Base-by-base conservation (phyloP, 2,888 invertebrate genomes). In the Latheticus oryzae region DNA sequence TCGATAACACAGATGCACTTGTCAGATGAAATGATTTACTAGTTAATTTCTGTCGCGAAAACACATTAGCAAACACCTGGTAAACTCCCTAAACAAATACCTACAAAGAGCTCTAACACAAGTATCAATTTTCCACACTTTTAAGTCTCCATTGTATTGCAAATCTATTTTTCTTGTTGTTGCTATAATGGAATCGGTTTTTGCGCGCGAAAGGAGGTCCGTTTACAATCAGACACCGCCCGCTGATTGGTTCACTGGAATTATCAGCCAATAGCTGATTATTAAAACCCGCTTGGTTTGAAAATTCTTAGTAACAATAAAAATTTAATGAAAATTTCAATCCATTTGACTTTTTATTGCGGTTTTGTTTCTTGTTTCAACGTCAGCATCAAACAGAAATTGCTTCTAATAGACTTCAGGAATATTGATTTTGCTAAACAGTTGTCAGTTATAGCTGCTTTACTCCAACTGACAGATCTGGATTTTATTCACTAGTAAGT, bases 1-100 rank as follows among this genome's bases (percentile, higher is more conserved):
- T 47, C 24, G 47, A 47, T 35, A 47, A 47, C 33, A 12, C 43
- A 47, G 33, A 35, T 47, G 47, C 33, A 47, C 12, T 47, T 47
- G 47, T 47, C 33, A 47, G 15, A 11, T 16, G 5, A n/a, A 5
- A 19, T 24, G 47, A 43, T 35, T 47, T 47, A 47, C 19, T 9
- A 19, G 12, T 30, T 35, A 47, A 47, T 47, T 45, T 45, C 30
- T 21, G 28, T n/a, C n/a, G 21, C 19, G 21, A 30, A 47, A 33
- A 35, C 47, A 13, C 47, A 47, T 35, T 47, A 47, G 33, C 17
- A 23, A 12, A 21, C 42, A 42, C 42, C 42, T 42, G 45, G 9
- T 9, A n/a, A 5, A n/a, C n/a, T n/a, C n/a, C 19, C 21, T 45
- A 45, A 45, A 45, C 45, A 45, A 45, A 45, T 21, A 23, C 23